phyloP scores from a whole-genome alignment of 2,113 vertebrate genomes.

The Grammomys dolichurus region DNA sequence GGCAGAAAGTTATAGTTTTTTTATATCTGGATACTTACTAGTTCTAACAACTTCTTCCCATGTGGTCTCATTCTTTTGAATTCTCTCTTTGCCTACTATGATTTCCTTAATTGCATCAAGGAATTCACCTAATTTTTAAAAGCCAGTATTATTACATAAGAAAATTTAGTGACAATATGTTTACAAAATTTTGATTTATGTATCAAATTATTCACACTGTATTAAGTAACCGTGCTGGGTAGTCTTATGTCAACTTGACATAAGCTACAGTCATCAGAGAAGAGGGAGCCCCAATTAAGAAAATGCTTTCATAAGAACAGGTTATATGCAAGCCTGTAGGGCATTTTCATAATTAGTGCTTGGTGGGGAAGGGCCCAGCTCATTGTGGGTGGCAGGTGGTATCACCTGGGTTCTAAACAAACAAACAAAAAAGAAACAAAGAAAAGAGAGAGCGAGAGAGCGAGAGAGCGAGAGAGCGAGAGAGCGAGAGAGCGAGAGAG shows the following conservation, averaged over 20 bases:
- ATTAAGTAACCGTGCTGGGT: background rate
- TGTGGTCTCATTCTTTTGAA: background rate
- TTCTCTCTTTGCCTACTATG: background rate
- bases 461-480: too few relatives aligned
- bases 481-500: too few relatives aligned
- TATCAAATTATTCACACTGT: background rate
- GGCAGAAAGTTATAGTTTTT: background rate
- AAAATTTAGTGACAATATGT: conserved; percentile 3
- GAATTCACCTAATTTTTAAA: background rate
- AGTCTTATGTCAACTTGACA: background rate
- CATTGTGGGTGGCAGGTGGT: background rate
- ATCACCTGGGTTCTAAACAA: background rate
- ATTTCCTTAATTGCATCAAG: background rate
- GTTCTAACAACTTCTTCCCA: background rate
- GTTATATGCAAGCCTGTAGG: background rate
- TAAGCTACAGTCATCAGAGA: background rate
- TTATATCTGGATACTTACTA: background rate
- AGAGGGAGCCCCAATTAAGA: background rate
- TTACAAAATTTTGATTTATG: background rate
- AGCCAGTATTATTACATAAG: background rate
- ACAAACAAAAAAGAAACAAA: too few relatives aligned
- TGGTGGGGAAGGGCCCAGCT: background rate
- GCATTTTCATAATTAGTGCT: background rate
- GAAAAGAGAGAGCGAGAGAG: too few relatives aligned
- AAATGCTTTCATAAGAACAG: background rate